These are phyloP conservation scores for Podarcis raffonei DNA, from an alignment of 2,113 vertebrate species.

Conservation along the genomic window DNA sequence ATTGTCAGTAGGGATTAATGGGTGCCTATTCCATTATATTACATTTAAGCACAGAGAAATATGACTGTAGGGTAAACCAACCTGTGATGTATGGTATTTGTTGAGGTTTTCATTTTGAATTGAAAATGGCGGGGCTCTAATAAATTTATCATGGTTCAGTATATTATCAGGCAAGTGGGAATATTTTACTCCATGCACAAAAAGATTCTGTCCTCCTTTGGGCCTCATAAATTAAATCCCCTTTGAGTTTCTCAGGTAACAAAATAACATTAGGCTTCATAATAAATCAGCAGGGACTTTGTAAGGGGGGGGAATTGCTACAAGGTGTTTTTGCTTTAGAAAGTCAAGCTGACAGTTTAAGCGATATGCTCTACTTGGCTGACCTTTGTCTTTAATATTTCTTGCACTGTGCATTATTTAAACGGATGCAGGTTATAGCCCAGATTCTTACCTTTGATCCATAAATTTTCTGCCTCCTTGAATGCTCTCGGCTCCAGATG, in stretches of 20 bases:
- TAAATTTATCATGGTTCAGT: conserved; percentile 49
- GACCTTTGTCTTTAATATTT: neutral
- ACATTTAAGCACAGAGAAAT: conserved; percentile 53
- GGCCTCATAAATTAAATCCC: conserved; percentile 54
- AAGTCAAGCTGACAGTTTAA: neutral
- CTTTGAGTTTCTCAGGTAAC: conserved; percentile 40
- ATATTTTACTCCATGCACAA: conserved; percentile 45
- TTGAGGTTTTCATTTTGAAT: conserved; percentile 46
- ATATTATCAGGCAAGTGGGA: conserved; percentile 59
- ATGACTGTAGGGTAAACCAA: conserved; percentile 46
- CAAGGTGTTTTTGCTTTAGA: neutral
- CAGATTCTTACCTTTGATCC: neutral
- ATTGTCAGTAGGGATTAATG: conserved; percentile 57
- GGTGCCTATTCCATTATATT: conserved; percentile 47
- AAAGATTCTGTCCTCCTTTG: conserved; percentile 36
- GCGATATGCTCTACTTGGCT: neutral
- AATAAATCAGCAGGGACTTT: conserved; percentile 30
- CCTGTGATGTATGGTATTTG: conserved; percentile 41
- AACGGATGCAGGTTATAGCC: neutral
- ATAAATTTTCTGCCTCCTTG: neutral
- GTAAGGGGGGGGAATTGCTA: conserved; percentile 6
- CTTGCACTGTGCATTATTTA: neutral
- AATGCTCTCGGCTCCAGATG: neutral
- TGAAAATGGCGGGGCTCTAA: conserved; percentile 51
- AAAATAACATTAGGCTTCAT: conserved; percentile 17